Base-by-base conservation (phyloP, 2,888 invertebrate species). In the Smittia sp. region DNA sequence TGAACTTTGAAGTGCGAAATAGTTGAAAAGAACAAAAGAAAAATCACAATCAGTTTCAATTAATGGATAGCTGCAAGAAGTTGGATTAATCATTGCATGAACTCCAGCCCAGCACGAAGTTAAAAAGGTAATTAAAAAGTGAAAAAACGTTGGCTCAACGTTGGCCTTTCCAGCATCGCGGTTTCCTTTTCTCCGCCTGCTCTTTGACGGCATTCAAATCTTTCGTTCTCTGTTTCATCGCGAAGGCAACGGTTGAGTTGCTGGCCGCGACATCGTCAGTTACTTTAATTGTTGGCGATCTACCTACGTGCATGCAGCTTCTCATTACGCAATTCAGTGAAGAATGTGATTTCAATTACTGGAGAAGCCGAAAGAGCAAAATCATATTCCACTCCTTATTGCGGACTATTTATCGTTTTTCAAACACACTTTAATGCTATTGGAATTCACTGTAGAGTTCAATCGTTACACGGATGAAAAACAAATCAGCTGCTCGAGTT, bases 201-300 rank as follows among this genome's bases (percentile, higher is more conserved):
- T 15, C 58, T 4, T 11, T 58, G 58, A 22, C 58, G 58, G 58
- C 58, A 58, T 58, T 58, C 20, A 58, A 58, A 58, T 58, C 58
- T 58, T 58, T 58, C 58, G 58, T 58, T 58, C 22, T 58, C 18
- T 22, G 58, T 58, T 18, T 18, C 58, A 4, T 58, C 18, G 58
- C 58, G 7, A 4, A 58, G 18, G 58, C 15, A 18, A 20, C n/a
- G 22, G 1, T 20, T n/a, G 11, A 18, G 4, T 3, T 9, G 1
- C 11, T 1, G 1, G 18, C 18, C 20, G 18, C 58, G 58, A 18
- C 3, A 20, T 22, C 58, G 4, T 20, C 6, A 58, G 1, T 20
- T 18, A 3, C 18, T 6, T 58, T 58, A 20, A 58, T 58, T 58
- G 22, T 58, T 22, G 58, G 18, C 58, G 22, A n/a, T 20, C 22